Conservation (phyloP, 2,888 invertebrate species). For the Netelia virgata region DNA sequence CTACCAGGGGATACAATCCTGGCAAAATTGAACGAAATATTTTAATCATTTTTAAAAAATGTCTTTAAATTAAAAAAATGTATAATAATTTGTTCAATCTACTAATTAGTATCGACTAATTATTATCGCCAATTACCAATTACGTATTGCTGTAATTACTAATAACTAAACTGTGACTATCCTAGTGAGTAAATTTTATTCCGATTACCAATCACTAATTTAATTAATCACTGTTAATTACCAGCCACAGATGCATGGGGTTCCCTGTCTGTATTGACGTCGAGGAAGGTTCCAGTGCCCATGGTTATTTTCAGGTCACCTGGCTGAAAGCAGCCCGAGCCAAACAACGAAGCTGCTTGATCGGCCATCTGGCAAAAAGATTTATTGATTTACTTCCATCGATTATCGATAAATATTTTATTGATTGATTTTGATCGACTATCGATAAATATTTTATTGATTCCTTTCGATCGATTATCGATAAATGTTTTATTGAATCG, state of each 20-base stretch:
- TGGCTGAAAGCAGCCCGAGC: slow-evolving; percentile 91
- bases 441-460: too few relatives aligned
- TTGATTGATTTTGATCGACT: too few relatives aligned
- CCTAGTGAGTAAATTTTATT: too few relatives aligned
- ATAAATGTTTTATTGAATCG: too few relatives aligned
- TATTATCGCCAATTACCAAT: too few relatives aligned
- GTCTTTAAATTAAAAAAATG: not conserved
- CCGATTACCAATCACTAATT: not conserved
- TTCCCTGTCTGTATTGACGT: slow-evolving; percentile 91
- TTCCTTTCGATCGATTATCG: too few relatives aligned
- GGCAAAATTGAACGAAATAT: slow-evolving; percentile 57
- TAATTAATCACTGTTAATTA: slow-evolving; percentile 71
- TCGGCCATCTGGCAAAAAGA: slow-evolving; percentile 89
- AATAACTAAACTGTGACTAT: too few relatives aligned
- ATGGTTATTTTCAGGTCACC: slow-evolving; percentile 95
- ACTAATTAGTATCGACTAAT: not conserved
- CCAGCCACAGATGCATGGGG: slow-evolving; percentile 93
- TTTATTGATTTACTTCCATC: not conserved
- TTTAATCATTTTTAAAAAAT: not conserved
- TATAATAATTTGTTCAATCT: not conserved
- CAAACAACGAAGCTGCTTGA: slow-evolving; percentile 96
- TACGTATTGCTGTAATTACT: too few relatives aligned
- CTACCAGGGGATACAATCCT: slow-evolving; percentile 96
- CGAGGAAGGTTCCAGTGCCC: slow-evolving; percentile 96
- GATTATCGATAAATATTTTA: too few relatives aligned